Conservation (phyloP, 2,113 vertebrate species). For the Carettochelys insculpta region DNA sequence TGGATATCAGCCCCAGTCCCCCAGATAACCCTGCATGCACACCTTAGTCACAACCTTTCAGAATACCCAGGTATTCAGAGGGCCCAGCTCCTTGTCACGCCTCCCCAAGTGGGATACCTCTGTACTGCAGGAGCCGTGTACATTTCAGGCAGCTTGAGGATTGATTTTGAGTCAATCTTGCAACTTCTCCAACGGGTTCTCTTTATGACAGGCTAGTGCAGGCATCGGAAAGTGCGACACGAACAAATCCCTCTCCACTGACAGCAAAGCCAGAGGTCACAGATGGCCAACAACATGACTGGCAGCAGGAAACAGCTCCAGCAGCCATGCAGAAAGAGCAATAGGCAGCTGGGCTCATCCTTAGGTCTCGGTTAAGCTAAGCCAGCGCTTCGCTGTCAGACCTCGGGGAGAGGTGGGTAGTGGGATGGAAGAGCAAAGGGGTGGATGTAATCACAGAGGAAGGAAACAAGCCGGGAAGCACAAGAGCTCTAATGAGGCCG, state of each 20-base stretch:
- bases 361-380: rapidly evolving
- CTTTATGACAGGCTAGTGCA: not conserved
- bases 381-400: not conserved
- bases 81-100: not conserved
- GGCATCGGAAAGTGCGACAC: not conserved
- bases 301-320: rapidly evolving
- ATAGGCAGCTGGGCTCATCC: not conserved
- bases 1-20: not conserved
- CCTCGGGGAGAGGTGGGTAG: not conserved
- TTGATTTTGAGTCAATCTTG: not conserved
- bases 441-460: not conserved
- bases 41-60: not conserved
- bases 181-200: not conserved
- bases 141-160: not conserved
- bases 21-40: not conserved
- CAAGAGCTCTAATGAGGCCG: constrained; percentile 27
- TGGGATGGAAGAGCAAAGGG: constrained; percentile 23
- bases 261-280: not conserved
- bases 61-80: not conserved
- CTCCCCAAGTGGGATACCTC: not conserved
- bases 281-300: rapidly evolving
- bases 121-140: not conserved
- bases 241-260: not conserved
- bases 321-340: rapidly evolving
- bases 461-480: constrained; percentile 10